These are phyloP conservation scores for Tychaedon coryphoeus DNA, from an alignment of 2,113 vertebrate genomes.

Conservation along the genomic window DNA sequence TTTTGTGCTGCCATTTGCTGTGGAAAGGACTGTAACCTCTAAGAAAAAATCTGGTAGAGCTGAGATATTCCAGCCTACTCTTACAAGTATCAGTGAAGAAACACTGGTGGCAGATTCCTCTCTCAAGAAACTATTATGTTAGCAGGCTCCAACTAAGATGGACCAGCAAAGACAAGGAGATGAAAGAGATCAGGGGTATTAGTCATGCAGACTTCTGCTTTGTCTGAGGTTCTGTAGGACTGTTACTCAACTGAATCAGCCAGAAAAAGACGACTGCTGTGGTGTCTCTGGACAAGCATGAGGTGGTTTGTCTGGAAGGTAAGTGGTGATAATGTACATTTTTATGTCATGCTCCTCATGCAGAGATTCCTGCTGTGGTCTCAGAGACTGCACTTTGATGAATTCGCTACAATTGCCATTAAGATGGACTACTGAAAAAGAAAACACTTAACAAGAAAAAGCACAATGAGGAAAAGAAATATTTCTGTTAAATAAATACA, in stretches of 20 bases:
- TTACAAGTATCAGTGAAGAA: neutral
- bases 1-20: neutral
- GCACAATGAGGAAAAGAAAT: neutral
- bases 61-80: neutral
- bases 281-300: neutral
- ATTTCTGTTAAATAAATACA: neutral
- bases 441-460: neutral
- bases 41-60: neutral
- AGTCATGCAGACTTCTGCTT: neutral
- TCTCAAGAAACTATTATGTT: neutral
- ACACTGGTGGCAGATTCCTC: neutral
- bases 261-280: neutral
- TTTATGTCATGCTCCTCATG: neutral
- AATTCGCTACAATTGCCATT: neutral
- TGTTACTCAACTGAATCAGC: neutral
- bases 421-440: neutral
- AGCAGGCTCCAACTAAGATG: neutral
- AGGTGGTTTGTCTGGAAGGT: neutral
- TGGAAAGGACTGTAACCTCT: neutral
- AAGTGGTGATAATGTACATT: neutral
- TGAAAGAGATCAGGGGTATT: neutral
- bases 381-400: neutral
- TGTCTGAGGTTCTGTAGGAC: neutral
- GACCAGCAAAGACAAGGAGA: neutral
- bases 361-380: neutral